phyloP scores from a whole-genome alignment of 2,113 vertebrate genomes.

The Zosterops hypoxanthus region DNA sequence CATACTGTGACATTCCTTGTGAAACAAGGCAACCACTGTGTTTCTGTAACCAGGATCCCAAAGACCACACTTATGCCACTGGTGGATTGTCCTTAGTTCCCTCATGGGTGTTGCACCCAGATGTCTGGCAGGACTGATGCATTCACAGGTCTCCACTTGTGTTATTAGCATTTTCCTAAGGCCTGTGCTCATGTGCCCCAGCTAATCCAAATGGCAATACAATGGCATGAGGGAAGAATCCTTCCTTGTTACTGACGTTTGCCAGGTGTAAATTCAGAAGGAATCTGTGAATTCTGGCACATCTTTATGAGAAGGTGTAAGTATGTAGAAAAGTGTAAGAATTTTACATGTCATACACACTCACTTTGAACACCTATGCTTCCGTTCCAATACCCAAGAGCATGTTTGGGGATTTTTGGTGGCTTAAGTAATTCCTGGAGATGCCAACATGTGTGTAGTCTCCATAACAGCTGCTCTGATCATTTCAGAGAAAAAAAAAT shows the following conservation, averaged over 20 bases:
- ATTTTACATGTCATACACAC: not conserved
- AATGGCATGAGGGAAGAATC: not conserved
- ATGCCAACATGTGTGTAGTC: not conserved
- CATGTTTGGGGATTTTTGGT: not conserved
- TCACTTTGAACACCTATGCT: not conserved
- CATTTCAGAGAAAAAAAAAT: not conserved
- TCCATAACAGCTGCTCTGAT: not conserved
- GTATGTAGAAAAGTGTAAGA: not conserved
- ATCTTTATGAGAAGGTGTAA: not conserved
- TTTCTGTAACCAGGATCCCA: not conserved
- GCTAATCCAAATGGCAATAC: not conserved
- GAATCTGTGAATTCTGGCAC: not conserved
- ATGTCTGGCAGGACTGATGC: not conserved
- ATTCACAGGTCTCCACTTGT: not conserved
- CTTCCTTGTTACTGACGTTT: not conserved
- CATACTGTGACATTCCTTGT: not conserved
- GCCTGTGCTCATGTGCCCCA: not conserved
- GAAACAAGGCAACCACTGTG: not conserved
- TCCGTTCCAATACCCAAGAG: not conserved
- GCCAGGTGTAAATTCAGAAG: not conserved
- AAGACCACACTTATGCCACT: not conserved
- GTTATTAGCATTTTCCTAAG: not conserved
- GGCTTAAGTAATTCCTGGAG: not conserved
- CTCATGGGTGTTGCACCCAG: accelerated
- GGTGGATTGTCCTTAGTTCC: not conserved